Percentiles rank a stretch among this genome's conserved stretches.
Evolutionary conservation across 2,113 vertebrate genomes (phyloP).

Genomic region (Menidia beryllina): DNA sequence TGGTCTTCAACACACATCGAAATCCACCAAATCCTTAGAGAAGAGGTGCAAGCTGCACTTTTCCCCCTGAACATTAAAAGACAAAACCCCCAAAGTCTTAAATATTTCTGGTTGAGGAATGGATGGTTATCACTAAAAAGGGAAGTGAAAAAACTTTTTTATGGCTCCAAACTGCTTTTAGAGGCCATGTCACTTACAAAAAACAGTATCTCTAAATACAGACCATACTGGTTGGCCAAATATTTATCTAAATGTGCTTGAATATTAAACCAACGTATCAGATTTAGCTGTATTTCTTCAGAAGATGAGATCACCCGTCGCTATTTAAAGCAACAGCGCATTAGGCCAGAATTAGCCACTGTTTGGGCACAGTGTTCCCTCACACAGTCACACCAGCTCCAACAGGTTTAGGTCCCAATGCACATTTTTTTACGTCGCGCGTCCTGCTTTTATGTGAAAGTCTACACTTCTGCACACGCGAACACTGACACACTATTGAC

Average conservation of each 20-base stretch:
- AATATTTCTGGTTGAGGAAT: not conserved
- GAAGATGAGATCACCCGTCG: not conserved
- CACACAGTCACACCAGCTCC: slow-evolving; percentile 29
- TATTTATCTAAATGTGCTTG: not conserved
- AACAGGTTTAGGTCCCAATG: slow-evolving; percentile 13
- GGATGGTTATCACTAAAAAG: not conserved
- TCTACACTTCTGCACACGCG: slow-evolving; percentile 47
- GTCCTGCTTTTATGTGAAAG: slow-evolving; percentile 20
- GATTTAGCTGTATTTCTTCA: not conserved
- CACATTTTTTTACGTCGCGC: not conserved
- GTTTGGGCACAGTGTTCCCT: slow-evolving; percentile 5
- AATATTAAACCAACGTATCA: not conserved
- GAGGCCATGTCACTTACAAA: too few species aligned
- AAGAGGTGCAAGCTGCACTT: not conserved
- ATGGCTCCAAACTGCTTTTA: too few species aligned
- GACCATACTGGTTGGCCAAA: too few species aligned
- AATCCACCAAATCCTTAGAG: not conserved
- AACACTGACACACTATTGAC: slow-evolving; percentile 55
- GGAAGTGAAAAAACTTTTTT: too few species aligned
- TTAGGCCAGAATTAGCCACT: not conserved
- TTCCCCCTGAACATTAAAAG: not conserved
- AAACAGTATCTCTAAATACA: too few species aligned
- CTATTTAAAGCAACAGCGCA: too few species aligned
- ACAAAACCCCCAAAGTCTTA: not conserved
- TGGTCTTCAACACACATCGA: not conserved